Evolutionary conservation across 2,113 vertebrate species (phyloP).

Genomic region (Myiagra hebetior): DNA sequence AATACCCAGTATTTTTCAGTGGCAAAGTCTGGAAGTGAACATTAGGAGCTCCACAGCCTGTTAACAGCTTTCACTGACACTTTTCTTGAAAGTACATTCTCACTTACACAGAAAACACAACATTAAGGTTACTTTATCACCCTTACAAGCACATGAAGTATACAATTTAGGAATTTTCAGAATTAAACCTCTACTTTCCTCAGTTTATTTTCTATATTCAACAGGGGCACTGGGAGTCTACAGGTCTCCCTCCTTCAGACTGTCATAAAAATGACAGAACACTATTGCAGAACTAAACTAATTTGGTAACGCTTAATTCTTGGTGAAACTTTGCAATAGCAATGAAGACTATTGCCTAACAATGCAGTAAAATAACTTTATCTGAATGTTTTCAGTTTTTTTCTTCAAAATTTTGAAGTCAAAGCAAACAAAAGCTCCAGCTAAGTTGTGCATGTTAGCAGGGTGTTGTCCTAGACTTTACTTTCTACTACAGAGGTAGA

Average conservation of each 20-base stretch:
- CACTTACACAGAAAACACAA: not conserved
- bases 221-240: not conserved
- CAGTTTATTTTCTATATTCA: not conserved
- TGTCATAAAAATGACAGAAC: not conserved
- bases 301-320: not conserved
- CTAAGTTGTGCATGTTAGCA: not conserved
- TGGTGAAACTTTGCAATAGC: not conserved
- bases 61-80: not conserved
- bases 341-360: not conserved
- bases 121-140: not conserved
- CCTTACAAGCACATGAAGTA: not conserved
- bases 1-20: not conserved
- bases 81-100: not conserved
- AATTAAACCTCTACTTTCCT: not conserved
- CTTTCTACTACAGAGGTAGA: not conserved
- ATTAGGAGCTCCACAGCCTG: not conserved
- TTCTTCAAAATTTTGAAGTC: not conserved
- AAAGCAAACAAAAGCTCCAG: not conserved
- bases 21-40: not conserved
- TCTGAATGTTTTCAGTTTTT: not conserved
- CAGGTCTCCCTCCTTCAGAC: not conserved
- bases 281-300: not conserved
- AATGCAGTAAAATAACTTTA: not conserved
- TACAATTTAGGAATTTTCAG: not conserved
- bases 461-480: not conserved